Conservation (phyloP, 2,888 invertebrate species). For the Lapara coniferarum region DNA sequence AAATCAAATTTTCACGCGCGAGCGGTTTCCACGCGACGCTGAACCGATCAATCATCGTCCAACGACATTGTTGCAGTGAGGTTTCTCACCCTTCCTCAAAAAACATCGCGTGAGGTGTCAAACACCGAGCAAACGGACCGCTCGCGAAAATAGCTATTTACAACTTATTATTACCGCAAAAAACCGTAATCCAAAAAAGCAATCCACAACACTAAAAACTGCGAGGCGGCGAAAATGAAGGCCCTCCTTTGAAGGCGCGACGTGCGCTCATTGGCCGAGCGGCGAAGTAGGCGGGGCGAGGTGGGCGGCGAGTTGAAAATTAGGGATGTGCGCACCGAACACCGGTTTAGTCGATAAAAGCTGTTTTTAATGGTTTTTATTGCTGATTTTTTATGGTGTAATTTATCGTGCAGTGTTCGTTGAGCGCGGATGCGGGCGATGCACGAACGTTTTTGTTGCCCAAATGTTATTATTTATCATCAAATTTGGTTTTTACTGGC, state of each 20-base stretch:
- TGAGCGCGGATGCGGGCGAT: conserved; percentile 24
- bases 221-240: conserved; percentile 60
- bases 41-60: conserved; percentile 19
- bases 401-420: conserved; percentile 26
- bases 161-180: conserved; percentile 59
- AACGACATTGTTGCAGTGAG: conserved; percentile 30
- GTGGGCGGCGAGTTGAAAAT: conserved; percentile 54
- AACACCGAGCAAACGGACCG: conserved; percentile 47
- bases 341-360: conserved; percentile 27
- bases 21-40: background rate
- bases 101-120: conserved; percentile 72
- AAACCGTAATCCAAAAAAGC: conserved; percentile 69
- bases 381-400: conserved; percentile 51
- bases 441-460: background rate
- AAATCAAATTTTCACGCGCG: background rate
- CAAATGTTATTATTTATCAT: conserved; percentile 23
- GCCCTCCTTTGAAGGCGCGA: conserved; percentile 55
- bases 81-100: conserved; percentile 31
- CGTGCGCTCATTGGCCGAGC: conserved; percentile 61
- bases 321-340: conserved; percentile 66
- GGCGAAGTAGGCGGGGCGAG: conserved; percentile 60
- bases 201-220: conserved; percentile 76
- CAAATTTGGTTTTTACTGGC: conserved; percentile 19
- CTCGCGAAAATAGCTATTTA: conserved; percentile 57
- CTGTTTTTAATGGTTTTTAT: conserved; percentile 72